Evolutionary conservation across 2,888 invertebrate species (phyloP).

Genomic region (Antheraea yamamai): DNA sequence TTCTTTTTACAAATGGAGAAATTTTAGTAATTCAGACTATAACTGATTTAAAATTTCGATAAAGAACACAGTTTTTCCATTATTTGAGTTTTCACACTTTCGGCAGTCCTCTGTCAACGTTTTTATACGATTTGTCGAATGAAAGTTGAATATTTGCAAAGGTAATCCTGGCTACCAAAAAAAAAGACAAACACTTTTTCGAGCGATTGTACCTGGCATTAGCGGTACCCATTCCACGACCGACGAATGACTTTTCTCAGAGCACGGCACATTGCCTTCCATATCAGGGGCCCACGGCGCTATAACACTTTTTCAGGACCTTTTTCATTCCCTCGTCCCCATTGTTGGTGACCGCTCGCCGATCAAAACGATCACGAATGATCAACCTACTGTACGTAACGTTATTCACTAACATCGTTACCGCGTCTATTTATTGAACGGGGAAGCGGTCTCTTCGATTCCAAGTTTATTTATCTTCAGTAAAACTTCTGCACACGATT

Average conservation of each 20-base stretch:
- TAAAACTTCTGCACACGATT: neutral
- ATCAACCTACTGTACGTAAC: conserved; percentile 2
- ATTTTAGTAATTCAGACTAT: too few relatives aligned
- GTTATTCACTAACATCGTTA: neutral
- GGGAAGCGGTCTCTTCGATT: neutral
- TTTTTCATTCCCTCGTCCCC: conserved; percentile 8
- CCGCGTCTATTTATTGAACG: neutral
- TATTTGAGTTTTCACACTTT: too few relatives aligned
- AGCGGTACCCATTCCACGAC: conserved; percentile 17
- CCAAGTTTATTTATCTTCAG: neutral
- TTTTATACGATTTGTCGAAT: too few relatives aligned
- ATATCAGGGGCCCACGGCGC: conserved; percentile 19
- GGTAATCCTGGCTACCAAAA: neutral
- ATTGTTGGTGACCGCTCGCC: conserved; percentile 10
- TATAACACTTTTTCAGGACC: conserved; percentile 22
- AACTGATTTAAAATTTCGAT: too few relatives aligned
- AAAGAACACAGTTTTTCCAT: too few relatives aligned
- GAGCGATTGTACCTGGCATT: conserved; percentile 20
- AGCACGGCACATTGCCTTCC: conserved; percentile 24
- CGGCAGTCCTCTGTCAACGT: too few relatives aligned
- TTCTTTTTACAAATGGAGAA: too few relatives aligned
- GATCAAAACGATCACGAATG: conserved; percentile 8
- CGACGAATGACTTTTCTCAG: conserved; percentile 17
- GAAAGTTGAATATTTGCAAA: too few relatives aligned
- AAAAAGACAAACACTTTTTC: neutral